Base-by-base conservation (phyloP, 1,140 invertebrate species). In the Heliothis subflexa region DNA sequence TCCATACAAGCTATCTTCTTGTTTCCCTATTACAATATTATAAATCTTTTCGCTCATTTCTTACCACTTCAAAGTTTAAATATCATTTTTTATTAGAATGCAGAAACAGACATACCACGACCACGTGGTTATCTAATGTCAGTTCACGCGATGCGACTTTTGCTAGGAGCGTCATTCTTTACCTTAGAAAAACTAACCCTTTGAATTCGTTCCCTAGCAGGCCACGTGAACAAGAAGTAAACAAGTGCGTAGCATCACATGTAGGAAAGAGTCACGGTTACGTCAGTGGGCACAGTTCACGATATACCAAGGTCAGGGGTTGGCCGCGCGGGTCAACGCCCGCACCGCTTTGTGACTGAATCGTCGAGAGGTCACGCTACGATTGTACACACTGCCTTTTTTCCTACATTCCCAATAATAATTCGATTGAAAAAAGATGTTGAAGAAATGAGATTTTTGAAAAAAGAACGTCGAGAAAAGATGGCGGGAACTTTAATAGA, bases 261-360 rank as follows among this genome's bases (percentile, higher is more conserved):
- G 83, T 79, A 82, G 87, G 85, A 86, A 86, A 87, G 82, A 89
- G 88, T 88, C 86, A 89, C 89, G 87, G 89, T 91, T 92, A 92
- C 89, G 89, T 92, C 88, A 92, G 66, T 81, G 85, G 84, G 85
- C 83, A 85, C 87, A 85, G 87, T 90, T 92, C 90, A 93, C 90
- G 89, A 89, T 89, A 89, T 89, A 92, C 84, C 90, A 93, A 93
- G 92, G 92, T 93, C 92, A 93, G 92, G 92, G 92, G 92, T 92
- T 92, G 92, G 89, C 85, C 87, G 87, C 88, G 86, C 85, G 87
- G 89, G 91, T 92, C 89, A 91, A 89, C 81, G 91, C 79, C 88
- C 91, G 90, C 87, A 85, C 86, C 81, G 87, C 87, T 90, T 89
- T 91, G 87, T 88, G 82, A 87, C 83, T 86, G 83, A 93, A 92